Conservation (phyloP, 2,113 vertebrate genomes). For the Python bivittatus region DNA sequence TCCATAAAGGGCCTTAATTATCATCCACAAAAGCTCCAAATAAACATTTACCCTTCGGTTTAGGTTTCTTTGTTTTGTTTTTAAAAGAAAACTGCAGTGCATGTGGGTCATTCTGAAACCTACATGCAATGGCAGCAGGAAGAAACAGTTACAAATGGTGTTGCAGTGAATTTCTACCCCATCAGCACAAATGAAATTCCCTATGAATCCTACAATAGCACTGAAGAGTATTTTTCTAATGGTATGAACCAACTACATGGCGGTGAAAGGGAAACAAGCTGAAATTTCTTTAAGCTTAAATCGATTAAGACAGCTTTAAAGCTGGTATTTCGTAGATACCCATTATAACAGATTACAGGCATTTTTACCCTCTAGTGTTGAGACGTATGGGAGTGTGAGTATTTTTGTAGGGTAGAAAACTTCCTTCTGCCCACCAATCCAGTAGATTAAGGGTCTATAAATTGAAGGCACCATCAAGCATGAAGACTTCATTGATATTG, state of each 20-base stretch:
- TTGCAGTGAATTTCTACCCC: slow-evolving; percentile 58
- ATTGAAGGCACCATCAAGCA: slow-evolving; percentile 64
- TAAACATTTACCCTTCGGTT: slow-evolving; percentile 84
- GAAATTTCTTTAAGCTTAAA: slow-evolving; percentile 70
- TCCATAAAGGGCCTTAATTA: slow-evolving; percentile 83
- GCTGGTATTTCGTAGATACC: slow-evolving; percentile 69
- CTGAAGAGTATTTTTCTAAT: slow-evolving; percentile 82
- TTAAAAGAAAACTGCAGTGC: slow-evolving; percentile 78
- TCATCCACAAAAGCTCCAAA: slow-evolving; percentile 78
- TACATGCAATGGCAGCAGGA: slow-evolving; percentile 63
- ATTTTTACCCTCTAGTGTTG: slow-evolving; percentile 71
- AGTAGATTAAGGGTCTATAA: slow-evolving; percentile 68
- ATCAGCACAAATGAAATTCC: slow-evolving; percentile 59
- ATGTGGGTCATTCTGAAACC: slow-evolving; percentile 73
- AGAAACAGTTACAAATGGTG: slow-evolving; percentile 58
- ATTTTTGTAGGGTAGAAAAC: slow-evolving; percentile 66
- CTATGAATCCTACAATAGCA: slow-evolving; percentile 69
- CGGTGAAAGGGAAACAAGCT: slow-evolving; percentile 69
- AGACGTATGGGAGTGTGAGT: slow-evolving; percentile 72
- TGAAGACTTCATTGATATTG: slow-evolving; percentile 71
- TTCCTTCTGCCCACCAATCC: slow-evolving; percentile 67
- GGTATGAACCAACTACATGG: slow-evolving; percentile 64
- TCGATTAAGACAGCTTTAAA: slow-evolving; percentile 70
- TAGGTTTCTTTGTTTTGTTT: slow-evolving; percentile 85
- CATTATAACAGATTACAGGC: slow-evolving; percentile 66